Conservation (phyloP, 2,113 vertebrate genomes). For the Ammodytes marinus region DNA sequence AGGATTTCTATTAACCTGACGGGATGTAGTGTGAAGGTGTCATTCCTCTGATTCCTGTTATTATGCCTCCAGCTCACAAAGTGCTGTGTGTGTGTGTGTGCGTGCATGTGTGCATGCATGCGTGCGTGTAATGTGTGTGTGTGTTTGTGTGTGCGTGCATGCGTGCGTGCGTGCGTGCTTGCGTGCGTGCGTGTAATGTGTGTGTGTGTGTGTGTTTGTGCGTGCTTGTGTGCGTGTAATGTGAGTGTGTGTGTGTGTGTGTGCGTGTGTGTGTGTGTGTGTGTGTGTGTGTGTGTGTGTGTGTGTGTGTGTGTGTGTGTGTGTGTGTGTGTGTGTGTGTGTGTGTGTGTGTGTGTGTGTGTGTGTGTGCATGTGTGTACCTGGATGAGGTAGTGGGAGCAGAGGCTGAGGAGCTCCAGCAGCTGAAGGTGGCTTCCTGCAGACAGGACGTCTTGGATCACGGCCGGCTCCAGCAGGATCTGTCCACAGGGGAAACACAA, state of each 20-base stretch:
- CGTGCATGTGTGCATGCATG: constrained; percentile 89
- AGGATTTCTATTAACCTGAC: constrained; percentile 10
- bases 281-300: too few species aligned
- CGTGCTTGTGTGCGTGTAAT: constrained; percentile 97
- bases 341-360: constrained; percentile 18
- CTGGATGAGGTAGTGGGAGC: constrained; percentile 99
- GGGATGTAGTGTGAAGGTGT: neutral
- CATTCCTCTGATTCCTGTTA: constrained; percentile 1
- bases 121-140: neutral
- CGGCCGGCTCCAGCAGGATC: constrained; percentile 94
- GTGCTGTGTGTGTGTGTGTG: neutral
- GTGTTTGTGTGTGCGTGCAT: constrained; percentile 31
- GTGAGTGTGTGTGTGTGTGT: constrained; percentile 81
- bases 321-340: constrained; percentile 3
- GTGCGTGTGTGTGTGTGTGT: too few species aligned
- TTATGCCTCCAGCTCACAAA: neutral
- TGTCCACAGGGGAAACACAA: constrained; percentile 68
- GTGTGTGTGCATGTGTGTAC: constrained; percentile 76
- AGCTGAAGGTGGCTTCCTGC: constrained; percentile 98
- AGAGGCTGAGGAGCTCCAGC: constrained; percentile 95
- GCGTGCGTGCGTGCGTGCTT: constrained; percentile 87
- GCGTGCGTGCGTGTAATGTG: neutral
- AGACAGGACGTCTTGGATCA: constrained; percentile 96
- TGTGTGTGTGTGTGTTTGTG: constrained; percentile 17
- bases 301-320: neutral